Conservation (phyloP, 2,113 vertebrate species). For the Chrysochloris asiatica region DNA sequence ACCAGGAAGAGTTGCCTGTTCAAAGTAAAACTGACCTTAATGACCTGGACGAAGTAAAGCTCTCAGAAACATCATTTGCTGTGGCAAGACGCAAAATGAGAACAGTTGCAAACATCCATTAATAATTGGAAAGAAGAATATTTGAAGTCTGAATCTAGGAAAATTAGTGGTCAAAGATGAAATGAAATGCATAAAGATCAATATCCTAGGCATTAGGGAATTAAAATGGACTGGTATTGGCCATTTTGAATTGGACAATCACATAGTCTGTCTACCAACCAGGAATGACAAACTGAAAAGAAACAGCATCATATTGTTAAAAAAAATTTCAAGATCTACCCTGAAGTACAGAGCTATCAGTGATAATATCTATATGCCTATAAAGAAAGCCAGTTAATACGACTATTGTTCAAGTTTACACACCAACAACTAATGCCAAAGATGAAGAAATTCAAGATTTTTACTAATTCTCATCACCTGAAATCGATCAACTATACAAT, state of each 20-base stretch:
- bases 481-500: neutral
- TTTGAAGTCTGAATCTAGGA: neutral
- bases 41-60: too few species aligned
- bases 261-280: neutral
- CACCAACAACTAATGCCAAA: neutral
- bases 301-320: too few species aligned
- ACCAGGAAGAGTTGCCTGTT: too few species aligned
- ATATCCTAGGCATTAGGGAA: too few species aligned
- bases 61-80: too few species aligned
- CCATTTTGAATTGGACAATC: neutral
- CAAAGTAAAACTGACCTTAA: too few species aligned
- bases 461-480: too few species aligned
- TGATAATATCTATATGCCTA: neutral
- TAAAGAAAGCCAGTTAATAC: neutral
- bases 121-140: neutral
- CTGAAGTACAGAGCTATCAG: neutral
- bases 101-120: too few species aligned
- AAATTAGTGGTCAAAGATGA: neutral
- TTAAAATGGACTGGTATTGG: neutral
- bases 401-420: too few species aligned
- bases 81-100: too few species aligned
- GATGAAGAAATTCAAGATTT: neutral
- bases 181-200: neutral
- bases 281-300: neutral
- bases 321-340: neutral